A percentile compares a stretch with the other conserved stretches of the same genome.
Conservation (phyloP, 2,888 invertebrate species). For the Diaprepes abbreviatus region DNA sequence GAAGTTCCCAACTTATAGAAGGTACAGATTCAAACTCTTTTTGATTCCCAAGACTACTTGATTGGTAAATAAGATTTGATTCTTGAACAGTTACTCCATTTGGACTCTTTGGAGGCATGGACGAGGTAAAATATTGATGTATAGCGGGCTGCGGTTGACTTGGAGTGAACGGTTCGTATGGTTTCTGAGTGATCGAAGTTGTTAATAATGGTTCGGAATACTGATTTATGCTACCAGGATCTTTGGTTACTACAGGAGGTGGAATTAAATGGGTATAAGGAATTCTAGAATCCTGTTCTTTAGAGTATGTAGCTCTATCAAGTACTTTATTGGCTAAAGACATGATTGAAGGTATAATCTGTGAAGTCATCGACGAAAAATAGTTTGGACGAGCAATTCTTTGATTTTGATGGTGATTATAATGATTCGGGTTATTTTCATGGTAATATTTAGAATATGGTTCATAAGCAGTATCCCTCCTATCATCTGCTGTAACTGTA, state of each 20-base stretch:
- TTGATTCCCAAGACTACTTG: slow-evolving; percentile 69
- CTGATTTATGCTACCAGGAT: slow-evolving; percentile 4
- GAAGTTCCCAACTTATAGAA: slow-evolving; percentile 51
- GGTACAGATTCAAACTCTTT: slow-evolving; percentile 66
- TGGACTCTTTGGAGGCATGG: not conserved
- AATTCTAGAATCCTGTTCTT: slow-evolving; percentile 67
- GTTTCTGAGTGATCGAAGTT: slow-evolving; percentile 43
- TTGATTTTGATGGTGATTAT: slow-evolving; percentile 63
- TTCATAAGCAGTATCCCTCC: slow-evolving; percentile 35
- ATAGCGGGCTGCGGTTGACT: slow-evolving; percentile 6
- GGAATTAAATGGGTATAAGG: slow-evolving; percentile 80
- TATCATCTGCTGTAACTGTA: slow-evolving; percentile 25
- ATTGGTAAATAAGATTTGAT: slow-evolving; percentile 76
- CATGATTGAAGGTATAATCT: slow-evolving; percentile 58
- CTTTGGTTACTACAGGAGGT: slow-evolving; percentile 68
- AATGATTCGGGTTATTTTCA: slow-evolving; percentile 58
- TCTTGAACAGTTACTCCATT: slow-evolving; percentile 71
- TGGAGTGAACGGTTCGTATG: slow-evolving; percentile 15
- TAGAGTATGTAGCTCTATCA: slow-evolving; percentile 57
- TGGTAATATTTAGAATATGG: slow-evolving; percentile 67
- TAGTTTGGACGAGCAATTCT: slow-evolving; percentile 62
- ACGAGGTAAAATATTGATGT: slow-evolving; percentile 4
- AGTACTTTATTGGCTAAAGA: slow-evolving; percentile 53
- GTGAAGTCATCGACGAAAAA: slow-evolving; percentile 65
- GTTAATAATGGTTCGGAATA: slow-evolving; percentile 14